Evolutionary conservation across 2,888 invertebrate species (phyloP).

Genomic region (Cantharis lateralis): DNA sequence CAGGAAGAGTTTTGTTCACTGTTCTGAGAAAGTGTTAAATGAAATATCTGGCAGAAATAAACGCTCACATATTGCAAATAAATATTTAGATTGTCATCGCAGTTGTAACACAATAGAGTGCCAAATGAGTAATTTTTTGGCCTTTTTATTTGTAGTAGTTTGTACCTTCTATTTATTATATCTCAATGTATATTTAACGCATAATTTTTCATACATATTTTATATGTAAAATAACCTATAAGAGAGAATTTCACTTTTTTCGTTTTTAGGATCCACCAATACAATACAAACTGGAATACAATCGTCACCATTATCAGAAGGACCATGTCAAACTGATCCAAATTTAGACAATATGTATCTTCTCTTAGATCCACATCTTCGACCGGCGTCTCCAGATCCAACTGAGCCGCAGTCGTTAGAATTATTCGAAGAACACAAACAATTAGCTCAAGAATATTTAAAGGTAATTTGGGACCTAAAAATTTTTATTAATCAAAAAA

Average conservation of each 20-base stretch:
- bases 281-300: slow-evolving; percentile 46
- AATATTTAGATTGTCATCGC: not conserved
- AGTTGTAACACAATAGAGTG: not conserved
- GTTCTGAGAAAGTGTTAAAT: not conserved
- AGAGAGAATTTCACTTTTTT: not conserved
- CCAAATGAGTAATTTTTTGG: not conserved
- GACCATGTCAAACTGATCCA: slow-evolving; percentile 51
- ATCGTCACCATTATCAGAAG: slow-evolving; percentile 42
- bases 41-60: not conserved
- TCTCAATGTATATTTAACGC: not conserved
- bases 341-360: slow-evolving; percentile 73
- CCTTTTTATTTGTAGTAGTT: not conserved
- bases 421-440: slow-evolving; percentile 87
- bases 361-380: slow-evolving; percentile 78
- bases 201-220: not conserved
- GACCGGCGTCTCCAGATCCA: slow-evolving; percentile 84
- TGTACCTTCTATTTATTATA: not conserved
- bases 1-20: not conserved
- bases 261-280: slow-evolving; percentile 41
- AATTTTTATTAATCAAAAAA: not conserved
- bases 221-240: not conserved
- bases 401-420: slow-evolving; percentile 77
- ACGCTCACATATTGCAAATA: not conserved
- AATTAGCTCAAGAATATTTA: slow-evolving; percentile 86
- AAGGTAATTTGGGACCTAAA: slow-evolving; percentile 60